These are phyloP conservation scores for Rostratula benghalensis DNA, from an alignment of 2,113 vertebrate genomes.

Conservation along the genomic window DNA sequence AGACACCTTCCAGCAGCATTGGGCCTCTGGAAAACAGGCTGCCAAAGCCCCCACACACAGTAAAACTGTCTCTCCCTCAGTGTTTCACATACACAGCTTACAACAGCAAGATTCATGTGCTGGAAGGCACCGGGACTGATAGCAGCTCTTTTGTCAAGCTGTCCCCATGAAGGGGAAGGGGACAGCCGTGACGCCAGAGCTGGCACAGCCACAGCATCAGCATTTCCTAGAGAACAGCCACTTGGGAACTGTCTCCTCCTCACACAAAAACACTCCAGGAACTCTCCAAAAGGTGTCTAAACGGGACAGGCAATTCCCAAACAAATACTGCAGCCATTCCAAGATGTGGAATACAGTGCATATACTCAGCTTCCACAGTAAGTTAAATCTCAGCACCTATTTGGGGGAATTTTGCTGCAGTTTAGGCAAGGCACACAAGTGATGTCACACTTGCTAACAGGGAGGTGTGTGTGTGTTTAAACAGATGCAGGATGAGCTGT, in stretches of 20 bases:
- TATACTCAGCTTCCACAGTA: background rate
- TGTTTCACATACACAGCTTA: background rate
- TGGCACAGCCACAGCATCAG: background rate
- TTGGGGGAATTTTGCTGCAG: background rate
- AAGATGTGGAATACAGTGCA: background rate
- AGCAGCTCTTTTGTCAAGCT: background rate
- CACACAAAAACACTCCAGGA: background rate
- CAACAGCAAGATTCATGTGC: background rate
- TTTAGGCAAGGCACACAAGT: background rate
- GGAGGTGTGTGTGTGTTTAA: fast-evolving
- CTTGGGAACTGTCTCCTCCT: background rate
- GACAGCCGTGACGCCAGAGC: background rate
- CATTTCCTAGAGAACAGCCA: background rate
- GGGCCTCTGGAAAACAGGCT: background rate
- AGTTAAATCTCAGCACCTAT: background rate
- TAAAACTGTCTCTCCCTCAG: background rate
- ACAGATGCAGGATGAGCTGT: background rate
- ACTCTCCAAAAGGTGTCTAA: background rate
- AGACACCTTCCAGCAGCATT: background rate
- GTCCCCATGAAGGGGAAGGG: background rate
- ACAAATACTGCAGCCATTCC: background rate
- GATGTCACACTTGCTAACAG: background rate
- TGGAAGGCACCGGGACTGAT: background rate
- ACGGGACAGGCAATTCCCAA: background rate
- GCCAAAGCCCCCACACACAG: background rate